Base-by-base conservation (phyloP, 2,797 vertebrate species). In the Pseudomugil tenellus region DNA sequence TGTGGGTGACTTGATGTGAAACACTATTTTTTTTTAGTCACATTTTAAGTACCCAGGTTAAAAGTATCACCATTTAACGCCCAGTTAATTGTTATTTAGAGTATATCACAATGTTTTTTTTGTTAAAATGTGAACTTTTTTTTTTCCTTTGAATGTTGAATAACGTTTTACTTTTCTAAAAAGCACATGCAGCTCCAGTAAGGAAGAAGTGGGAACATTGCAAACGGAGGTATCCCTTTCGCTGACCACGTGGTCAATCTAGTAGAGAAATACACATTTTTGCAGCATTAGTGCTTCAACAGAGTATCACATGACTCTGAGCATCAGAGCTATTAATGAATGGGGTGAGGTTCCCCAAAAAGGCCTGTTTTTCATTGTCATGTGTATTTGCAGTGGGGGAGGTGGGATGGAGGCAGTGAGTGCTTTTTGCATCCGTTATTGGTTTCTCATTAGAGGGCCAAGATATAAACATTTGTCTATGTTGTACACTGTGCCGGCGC, bases 381-480 rank as follows among this genome's bases (percentile, higher is more conserved):
- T 63, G 73, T 84, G 75, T 74, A 26, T 79, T 72, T 67, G 35
- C 67, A 58, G 32, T 43, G 31, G 56, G 53, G 14, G 32, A 32
- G 6, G 59, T 31, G 14, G 17, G 19, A 60, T 35, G 37, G 57
- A 32, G 25, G 70, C 43, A 51, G 54, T 57, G 79, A 80, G 75
- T 70, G 67, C 80, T 84, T 83, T 85, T 74, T 89, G 84, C 86
- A 88, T 91, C 87, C 79, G 70, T 91, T 92, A 94, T 94, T 89
- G 89, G 90, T 92, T 93, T 93, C 90, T 91, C 91, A 93, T 94
- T 93, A 94, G 87, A 76, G 75, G 85, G 86, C 84, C 46, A 88
- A 86, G 90, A 92, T 91, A 89, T 92, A 91, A 93, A 92, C 92
- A 92, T 93, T 93, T 90, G 88, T 93, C 90, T 91, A 79, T 90